Evolutionary conservation across 2,113 vertebrate species (phyloP).

Genomic region (Calonectris borealis): DNA sequence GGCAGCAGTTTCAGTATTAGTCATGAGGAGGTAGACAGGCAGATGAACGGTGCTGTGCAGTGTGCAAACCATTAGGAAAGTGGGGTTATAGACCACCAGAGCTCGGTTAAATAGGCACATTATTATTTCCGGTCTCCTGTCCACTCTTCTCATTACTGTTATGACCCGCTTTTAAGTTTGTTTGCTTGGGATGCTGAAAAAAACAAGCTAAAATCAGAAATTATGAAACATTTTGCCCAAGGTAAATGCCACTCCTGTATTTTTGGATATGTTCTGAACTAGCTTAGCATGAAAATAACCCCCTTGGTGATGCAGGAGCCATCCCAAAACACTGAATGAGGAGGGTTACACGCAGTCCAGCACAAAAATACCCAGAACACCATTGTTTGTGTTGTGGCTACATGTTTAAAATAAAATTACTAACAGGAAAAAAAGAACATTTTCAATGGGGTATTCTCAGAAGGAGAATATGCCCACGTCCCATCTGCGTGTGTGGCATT

Average conservation of each 20-base stretch:
- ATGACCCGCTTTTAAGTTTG: background rate
- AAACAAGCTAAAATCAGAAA: background rate
- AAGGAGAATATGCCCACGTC: fast-evolving
- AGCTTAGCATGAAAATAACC: background rate
- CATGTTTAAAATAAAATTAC: background rate
- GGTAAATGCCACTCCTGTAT: background rate
- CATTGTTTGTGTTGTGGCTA: background rate
- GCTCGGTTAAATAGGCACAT: background rate
- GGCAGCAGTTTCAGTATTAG: background rate
- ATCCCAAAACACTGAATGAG: background rate
- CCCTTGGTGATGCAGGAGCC: background rate
- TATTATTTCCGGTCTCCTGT: background rate
- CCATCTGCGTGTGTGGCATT: background rate
- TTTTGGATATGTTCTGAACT: background rate
- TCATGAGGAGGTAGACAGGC: background rate
- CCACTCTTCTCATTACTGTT: background rate
- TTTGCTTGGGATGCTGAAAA: background rate
- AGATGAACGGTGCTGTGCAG: background rate
- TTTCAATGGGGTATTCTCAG: background rate
- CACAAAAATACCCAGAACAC: background rate
- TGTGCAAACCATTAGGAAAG: background rate
- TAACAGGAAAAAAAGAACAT: background rate
- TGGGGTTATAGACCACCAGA: background rate
- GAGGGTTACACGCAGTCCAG: background rate
- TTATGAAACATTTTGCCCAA: background rate